Percentiles rank a stretch among this genome's conserved stretches.
Conservation (phyloP, 2,113 vertebrate genomes). For the Urocynchramus pylzowi region DNA sequence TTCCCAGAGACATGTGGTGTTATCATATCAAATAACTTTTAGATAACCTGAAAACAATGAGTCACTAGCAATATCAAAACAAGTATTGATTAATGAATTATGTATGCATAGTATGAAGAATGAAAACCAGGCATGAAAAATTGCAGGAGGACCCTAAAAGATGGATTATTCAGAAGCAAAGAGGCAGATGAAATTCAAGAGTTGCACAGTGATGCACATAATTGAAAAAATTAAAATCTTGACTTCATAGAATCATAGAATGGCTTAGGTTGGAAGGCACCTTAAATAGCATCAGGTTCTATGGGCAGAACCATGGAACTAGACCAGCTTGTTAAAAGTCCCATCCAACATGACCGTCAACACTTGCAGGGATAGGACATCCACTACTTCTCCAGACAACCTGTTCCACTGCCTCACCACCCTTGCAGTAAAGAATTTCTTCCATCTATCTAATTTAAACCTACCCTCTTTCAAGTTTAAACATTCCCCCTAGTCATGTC, state of each 20-base stretch:
- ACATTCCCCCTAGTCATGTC: background rate
- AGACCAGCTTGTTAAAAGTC: background rate
- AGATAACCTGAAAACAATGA: background rate
- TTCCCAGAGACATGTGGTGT: background rate
- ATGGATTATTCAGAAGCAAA: background rate
- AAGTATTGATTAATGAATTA: background rate
- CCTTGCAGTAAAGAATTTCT: background rate
- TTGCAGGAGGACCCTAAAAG: background rate
- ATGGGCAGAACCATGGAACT: too few species aligned
- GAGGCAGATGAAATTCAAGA: background rate
- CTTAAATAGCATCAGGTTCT: background rate
- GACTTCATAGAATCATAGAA: background rate
- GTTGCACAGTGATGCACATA: background rate
- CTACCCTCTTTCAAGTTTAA: background rate
- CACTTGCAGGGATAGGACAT: background rate
- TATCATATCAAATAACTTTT: background rate
- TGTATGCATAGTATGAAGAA: background rate
- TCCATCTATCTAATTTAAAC: background rate
- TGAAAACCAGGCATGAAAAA: background rate
- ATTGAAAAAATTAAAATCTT: background rate
- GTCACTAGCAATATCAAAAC: background rate
- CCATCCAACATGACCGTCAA: background rate
- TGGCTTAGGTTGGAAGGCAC: background rate
- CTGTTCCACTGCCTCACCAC: background rate
- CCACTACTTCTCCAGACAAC: background rate